phyloP scores from a whole-genome alignment of 2,888 invertebrate species.

The Morinoia aosen region DNA sequence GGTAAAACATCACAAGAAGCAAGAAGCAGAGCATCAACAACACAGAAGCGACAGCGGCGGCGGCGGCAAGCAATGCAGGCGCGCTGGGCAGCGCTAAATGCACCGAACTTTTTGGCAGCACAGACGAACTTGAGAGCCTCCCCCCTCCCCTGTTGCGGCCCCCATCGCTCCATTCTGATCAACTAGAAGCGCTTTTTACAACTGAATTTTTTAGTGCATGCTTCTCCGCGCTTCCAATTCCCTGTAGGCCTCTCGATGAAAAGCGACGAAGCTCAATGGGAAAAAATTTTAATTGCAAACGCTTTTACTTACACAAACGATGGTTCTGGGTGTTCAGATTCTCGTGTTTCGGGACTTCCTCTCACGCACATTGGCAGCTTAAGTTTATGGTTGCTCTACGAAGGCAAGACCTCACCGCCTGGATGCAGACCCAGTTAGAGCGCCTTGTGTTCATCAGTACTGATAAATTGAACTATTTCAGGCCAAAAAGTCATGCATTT shows the following conservation, averaged over 20 bases:
- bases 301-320: neutral
- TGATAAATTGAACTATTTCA: too few species aligned
- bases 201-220: neutral
- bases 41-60: neutral
- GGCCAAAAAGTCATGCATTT: too few species aligned
- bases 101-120: constrained; percentile 8
- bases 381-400: too few species aligned
- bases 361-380: neutral
- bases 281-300: neutral
- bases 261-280: neutral
- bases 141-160: neutral
- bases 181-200: neutral
- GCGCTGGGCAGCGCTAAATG: neutral
- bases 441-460: too few species aligned
- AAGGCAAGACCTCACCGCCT: too few species aligned
- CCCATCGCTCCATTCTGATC: neutral
- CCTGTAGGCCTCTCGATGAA: neutral
- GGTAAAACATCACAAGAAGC: too few species aligned
- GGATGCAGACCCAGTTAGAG: too few species aligned
- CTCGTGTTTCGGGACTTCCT: neutral
- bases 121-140: neutral
- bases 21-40: neutral
- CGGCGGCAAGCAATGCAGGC: neutral
- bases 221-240: neutral
- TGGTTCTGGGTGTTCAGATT: neutral